Evolutionary conservation across 1,140 invertebrate genomes (phyloP).

Genomic region (Leguminivora glycinivorella): DNA sequence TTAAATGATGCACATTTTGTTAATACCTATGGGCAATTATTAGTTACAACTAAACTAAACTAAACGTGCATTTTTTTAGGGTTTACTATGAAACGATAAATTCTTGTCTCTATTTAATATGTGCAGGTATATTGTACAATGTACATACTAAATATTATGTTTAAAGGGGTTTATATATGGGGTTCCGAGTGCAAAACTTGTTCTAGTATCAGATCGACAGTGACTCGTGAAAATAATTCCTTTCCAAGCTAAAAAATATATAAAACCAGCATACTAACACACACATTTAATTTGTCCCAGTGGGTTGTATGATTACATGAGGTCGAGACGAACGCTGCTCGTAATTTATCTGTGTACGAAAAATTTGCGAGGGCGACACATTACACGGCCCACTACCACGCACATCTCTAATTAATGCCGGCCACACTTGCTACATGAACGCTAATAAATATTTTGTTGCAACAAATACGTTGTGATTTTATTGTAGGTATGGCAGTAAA

Average conservation of each 20-base stretch:
- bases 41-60: too few species aligned
- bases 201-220: too few species aligned
- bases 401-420: conserved; percentile 50
- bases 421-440: conserved; percentile 3
- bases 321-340: neutral
- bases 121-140: too few species aligned
- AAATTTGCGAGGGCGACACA: conserved; percentile 44
- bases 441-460: conserved; percentile 27
- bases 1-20: too few species aligned
- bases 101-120: too few species aligned
- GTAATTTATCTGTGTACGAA: conserved; percentile 48
- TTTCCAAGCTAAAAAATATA: neutral
- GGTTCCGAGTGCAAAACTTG: too few species aligned
- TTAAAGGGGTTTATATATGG: too few species aligned
- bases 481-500: neutral
- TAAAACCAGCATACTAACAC: neutral
- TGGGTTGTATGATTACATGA: neutral
- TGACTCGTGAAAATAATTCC: too few species aligned
- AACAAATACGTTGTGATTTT: conserved; percentile 20
- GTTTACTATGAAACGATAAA: too few species aligned
- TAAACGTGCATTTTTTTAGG: too few species aligned
- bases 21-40: too few species aligned
- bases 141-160: too few species aligned
- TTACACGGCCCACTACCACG: conserved; percentile 38
- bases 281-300: neutral